Conservation (phyloP, 2,888 invertebrate genomes). For the Leptura quadrifasciata region DNA sequence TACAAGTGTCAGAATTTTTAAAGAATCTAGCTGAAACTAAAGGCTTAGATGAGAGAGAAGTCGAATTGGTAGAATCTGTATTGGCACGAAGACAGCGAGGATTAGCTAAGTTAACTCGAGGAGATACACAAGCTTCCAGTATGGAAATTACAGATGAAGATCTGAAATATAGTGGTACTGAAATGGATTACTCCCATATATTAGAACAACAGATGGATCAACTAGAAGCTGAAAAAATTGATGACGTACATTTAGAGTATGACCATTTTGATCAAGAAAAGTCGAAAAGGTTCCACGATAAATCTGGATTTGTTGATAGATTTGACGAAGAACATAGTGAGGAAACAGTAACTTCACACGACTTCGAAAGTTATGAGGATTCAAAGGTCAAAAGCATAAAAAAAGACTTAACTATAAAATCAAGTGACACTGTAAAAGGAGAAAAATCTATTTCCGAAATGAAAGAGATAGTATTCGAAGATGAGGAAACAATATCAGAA, state of each 20-base stretch:
- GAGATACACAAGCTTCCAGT: conserved; percentile 75
- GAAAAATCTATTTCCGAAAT: conserved; percentile 62
- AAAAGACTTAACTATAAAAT: conserved; percentile 63
- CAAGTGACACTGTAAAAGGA: conserved; percentile 63
- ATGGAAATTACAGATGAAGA: conserved; percentile 81
- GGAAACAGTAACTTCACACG: conserved; percentile 60
- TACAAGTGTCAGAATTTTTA: conserved; percentile 72
- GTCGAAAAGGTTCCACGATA: conserved; percentile 61
- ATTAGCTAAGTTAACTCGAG: conserved; percentile 71
- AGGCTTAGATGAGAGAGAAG: conserved; percentile 73
- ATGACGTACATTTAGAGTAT: conserved; percentile 71
- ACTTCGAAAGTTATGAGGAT: conserved; percentile 61
- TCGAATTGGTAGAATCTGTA: conserved; percentile 75
- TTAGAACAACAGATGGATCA: conserved; percentile 72
- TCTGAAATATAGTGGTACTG: conserved; percentile 82
- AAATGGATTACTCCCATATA: conserved; percentile 78
- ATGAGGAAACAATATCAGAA: conserved; percentile 66
- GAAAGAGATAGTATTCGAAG: conserved; percentile 65
- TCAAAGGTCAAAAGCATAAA: conserved; percentile 64
- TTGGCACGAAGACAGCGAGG: conserved; percentile 73
- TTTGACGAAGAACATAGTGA: conserved; percentile 65
- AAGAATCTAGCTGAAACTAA: conserved; percentile 73
- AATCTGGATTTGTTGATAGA: conserved; percentile 61
- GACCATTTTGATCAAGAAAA: conserved; percentile 60
- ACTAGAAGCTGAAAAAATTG: conserved; percentile 73